Base-by-base conservation (phyloP, 2,888 invertebrate genomes). In the Notodonta dromedarius region DNA sequence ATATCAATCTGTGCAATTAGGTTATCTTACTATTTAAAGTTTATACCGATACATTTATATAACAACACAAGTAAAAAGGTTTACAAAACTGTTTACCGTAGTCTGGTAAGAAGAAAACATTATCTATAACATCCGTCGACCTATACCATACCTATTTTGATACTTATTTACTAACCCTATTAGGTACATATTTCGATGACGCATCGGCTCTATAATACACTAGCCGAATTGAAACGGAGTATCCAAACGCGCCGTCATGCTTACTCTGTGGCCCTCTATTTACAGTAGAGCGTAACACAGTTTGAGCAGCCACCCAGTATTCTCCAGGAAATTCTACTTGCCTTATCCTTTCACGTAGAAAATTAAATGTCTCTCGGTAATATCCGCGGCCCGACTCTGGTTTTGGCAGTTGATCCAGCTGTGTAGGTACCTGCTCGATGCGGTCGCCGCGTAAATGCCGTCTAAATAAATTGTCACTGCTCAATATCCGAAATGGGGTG, bases 281-380 rank as follows among this genome's bases (percentile, higher is more conserved):
- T 86, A 85, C 78, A 80, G 80, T 76, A 77, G 78, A 71, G 74
- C 78, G 80, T 82, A 90, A 89, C 86, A 86, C 88, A 88, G 90
- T 89, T 90, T 84, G 86, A 84, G 78, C 78, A 78, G 76, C 71
- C 76, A 69, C 78, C 71, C 84, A 83, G 86, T 87, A 86, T 84
- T 84, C 84, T 84, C 77, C 79, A 81, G 88, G 87, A 88, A 88
- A 90, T 87, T 87, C 88, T 82, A 79, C 84, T 85, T 82, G 88
- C 87, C 90, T 92, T 92, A 91, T 92, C 91, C 91, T 86, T 93
- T 87, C 93, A 92, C 92, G 93, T 93, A 92, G 93, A 93, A 93
- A 93, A 93, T 93, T 92, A 93, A 93, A 93, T 88, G 93, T 93
- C 92, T 90, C 86, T 82, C 84, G 83, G 90, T 87, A 88, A 91